Conservation (phyloP, 2,113 vertebrate genomes). For the Montifringilla adamsi region DNA sequence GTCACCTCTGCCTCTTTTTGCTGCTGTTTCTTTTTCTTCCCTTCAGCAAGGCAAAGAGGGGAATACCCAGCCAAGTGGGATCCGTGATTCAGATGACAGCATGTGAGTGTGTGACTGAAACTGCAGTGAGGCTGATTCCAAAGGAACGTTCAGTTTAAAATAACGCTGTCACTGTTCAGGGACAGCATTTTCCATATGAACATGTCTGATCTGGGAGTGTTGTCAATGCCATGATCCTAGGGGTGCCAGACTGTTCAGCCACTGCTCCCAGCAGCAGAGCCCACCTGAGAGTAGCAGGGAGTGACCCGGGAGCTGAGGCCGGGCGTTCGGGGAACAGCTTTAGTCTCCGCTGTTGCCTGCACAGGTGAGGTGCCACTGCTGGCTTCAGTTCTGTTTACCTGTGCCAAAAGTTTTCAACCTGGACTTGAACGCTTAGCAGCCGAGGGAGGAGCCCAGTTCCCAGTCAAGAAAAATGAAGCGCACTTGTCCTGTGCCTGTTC, state of each 20-base stretch:
- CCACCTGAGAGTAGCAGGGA: fast-evolving
- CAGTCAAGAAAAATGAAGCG: background rate
- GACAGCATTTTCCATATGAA: background rate
- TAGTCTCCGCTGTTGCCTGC: background rate
- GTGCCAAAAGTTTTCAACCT: background rate
- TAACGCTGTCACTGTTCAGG: background rate
- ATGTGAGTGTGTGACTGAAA: background rate
- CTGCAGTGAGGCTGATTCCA: background rate
- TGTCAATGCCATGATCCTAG: background rate
- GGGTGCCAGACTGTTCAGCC: background rate
- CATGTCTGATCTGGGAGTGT: background rate
- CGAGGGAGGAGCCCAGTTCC: fast-evolving
- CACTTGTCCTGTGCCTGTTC: background rate
- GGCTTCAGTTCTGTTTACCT: background rate
- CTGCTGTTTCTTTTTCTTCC: background rate
- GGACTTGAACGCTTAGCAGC: background rate
- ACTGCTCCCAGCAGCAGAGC: background rate
- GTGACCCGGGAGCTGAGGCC: background rate
- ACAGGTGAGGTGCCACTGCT: fast-evolving
- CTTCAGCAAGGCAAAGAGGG: background rate
- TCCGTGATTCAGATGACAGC: background rate
- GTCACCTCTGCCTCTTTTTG: background rate
- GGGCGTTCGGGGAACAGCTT: background rate
- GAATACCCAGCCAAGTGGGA: background rate
- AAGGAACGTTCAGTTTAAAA: background rate